Evolutionary conservation across 2,888 invertebrate genomes (phyloP).

Genomic region (Peribatodes rhomboidaria): DNA sequence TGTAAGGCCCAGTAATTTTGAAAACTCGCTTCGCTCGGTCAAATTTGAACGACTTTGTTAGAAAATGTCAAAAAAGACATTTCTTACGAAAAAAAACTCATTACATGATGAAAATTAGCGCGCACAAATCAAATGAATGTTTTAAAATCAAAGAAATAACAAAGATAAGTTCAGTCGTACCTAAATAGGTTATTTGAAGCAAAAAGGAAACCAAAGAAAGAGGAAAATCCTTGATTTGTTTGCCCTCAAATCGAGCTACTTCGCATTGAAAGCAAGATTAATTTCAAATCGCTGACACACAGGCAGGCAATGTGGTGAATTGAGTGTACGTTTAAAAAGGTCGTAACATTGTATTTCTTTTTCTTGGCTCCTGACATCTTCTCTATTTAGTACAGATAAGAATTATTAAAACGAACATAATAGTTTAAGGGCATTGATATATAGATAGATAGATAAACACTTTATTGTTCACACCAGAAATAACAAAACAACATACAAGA

Average conservation of each 20-base stretch:
- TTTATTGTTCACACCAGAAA: no score
- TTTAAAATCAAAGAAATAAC: neutral
- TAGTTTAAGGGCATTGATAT: no score
- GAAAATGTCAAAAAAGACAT: no score
- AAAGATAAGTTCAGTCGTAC: conserved; percentile 7
- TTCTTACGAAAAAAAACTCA: no score
- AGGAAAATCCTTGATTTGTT: conserved; percentile 27
- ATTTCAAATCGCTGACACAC: conserved; percentile 21
- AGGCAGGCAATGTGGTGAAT: neutral
- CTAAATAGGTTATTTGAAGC: conserved; percentile 16
- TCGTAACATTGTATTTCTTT: no score
- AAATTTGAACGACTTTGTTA: no score
- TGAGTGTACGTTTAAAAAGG: no score
- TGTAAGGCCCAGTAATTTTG: no score
- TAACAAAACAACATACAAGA: no score
- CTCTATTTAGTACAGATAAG: neutral
- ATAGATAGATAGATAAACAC: no score
- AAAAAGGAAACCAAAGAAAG: conserved; percentile 20
- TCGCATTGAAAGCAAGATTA: conserved; percentile 34
- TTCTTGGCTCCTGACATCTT: neutral
- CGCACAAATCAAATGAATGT: neutral
- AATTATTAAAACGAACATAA: no score
- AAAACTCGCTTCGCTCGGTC: no score
- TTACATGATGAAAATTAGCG: neutral
- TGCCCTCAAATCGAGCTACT: conserved; percentile 31